A percentile compares a stretch with the other conserved stretches of the same genome.
Conservation (phyloP, 2,888 invertebrate genomes). For the Cotesia congregata region DNA sequence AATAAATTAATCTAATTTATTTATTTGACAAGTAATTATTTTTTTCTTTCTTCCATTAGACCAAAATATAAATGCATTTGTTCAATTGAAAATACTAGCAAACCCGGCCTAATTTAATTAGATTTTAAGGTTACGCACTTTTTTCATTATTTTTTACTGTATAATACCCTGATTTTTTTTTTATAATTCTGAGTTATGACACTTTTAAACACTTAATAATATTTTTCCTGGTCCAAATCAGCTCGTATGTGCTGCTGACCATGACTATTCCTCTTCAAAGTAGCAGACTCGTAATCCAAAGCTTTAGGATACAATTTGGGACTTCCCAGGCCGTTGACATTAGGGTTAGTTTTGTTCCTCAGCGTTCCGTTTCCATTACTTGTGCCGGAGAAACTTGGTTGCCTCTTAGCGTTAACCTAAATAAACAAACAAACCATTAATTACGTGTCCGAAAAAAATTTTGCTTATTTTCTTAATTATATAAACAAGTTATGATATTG, state of each 20-base stretch:
- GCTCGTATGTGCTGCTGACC: conserved; percentile 73
- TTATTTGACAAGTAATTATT: no score
- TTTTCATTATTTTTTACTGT: no score
- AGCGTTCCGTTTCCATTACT: conserved; percentile 73
- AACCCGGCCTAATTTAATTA: no score
- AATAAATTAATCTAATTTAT: no score
- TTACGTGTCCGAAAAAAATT: no score
- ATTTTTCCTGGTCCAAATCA: conserved; percentile 78
- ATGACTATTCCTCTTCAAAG: conserved; percentile 82
- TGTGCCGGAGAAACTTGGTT: conserved; percentile 79
- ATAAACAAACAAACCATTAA: not conserved
- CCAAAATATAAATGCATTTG: no score
- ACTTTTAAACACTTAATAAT: conserved; percentile 71
- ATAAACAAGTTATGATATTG: no score
- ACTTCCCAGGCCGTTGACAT: conserved; percentile 71
- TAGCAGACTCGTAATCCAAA: conserved; percentile 84
- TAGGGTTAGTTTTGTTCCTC: conserved; percentile 73
- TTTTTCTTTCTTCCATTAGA: no score
- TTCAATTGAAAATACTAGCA: no score
- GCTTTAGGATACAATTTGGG: conserved; percentile 81
- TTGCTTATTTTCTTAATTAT: not conserved
- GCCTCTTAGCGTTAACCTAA: conserved; percentile 73
- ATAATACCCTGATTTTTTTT: not conserved
- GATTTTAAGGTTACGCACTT: no score
- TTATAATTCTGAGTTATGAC: not conserved